These are phyloP conservation scores for Melanophora roralis DNA, from an alignment of 2,888 invertebrate genomes.

Conservation along the genomic window DNA sequence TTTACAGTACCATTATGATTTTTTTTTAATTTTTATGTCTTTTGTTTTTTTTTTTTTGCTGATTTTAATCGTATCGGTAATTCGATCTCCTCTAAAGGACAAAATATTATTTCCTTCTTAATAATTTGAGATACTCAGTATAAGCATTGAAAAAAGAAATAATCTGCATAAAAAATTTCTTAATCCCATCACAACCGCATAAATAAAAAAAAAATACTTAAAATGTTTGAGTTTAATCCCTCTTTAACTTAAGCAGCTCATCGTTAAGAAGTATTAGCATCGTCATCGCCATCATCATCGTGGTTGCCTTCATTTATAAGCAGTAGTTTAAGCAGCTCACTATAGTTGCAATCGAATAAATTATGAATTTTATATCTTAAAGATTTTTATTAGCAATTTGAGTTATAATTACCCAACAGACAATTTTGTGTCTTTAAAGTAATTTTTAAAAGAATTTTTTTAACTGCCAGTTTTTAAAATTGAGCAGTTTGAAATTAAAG, in stretches of 20 bases:
- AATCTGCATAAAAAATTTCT: slow-evolving; percentile 71
- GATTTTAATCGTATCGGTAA: too few relatives aligned
- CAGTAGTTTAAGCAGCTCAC: not conserved
- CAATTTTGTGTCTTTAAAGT: not conserved
- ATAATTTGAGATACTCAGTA: too few relatives aligned
- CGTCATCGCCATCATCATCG: slow-evolving; percentile 12
- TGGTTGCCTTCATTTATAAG: not conserved
- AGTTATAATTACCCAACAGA: not conserved
- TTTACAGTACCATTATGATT: too few relatives aligned
- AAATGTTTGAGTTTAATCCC: slow-evolving; percentile 69
- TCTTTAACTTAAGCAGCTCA: slow-evolving; percentile 73
- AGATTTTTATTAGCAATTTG: not conserved
- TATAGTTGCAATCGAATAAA: not conserved
- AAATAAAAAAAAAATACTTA: slow-evolving; percentile 31
- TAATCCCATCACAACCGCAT: slow-evolving; percentile 67
- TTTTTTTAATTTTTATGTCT: too few relatives aligned
- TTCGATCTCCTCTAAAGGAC: too few relatives aligned
- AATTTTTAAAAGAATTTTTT: too few relatives aligned
- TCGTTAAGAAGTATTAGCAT: slow-evolving; percentile 25
- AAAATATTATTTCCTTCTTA: not conserved
- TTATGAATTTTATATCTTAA: not conserved
- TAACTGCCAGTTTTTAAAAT: too few relatives aligned
- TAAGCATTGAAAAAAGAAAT: too few relatives aligned
- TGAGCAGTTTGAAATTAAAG: too few relatives aligned
- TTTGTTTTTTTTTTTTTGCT: too few relatives aligned